These are phyloP conservation scores for Gymnodraco acuticeps DNA, from an alignment of 2,797 vertebrate species.

Conservation along the genomic window DNA sequence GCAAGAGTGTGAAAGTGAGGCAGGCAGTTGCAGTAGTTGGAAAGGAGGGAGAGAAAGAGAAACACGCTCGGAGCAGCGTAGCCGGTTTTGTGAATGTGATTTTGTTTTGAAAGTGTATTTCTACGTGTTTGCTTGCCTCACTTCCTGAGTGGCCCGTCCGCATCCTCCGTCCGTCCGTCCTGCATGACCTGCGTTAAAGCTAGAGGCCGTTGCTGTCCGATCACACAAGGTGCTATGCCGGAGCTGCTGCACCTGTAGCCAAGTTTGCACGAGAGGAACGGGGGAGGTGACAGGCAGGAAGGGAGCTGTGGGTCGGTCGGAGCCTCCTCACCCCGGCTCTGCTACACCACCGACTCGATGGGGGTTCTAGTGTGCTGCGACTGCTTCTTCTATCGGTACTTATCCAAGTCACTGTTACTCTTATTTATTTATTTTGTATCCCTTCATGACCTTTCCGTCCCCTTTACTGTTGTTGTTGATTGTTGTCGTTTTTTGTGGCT, in stretches of 20 bases:
- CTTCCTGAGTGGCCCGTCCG: neutral
- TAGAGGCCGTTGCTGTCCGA: neutral
- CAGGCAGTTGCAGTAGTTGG: slow-evolving; percentile 72
- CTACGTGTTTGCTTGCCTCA: neutral
- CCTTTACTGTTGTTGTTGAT: slow-evolving; percentile 18
- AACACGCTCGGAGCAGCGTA: slow-evolving; percentile 57
- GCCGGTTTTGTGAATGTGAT: slow-evolving; percentile 60
- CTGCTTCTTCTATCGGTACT: slow-evolving; percentile 91
- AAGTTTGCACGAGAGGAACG: slow-evolving; percentile 35
- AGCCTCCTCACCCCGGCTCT: slow-evolving; percentile 57
- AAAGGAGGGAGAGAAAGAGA: slow-evolving; percentile 60
- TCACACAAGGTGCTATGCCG: slow-evolving; percentile 50
- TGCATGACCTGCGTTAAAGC: slow-evolving; percentile 19
- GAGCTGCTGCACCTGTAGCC: slow-evolving; percentile 78
- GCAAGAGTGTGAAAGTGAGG: slow-evolving; percentile 71
- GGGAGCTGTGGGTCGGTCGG: slow-evolving; percentile 40
- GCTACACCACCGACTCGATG: slow-evolving; percentile 77
- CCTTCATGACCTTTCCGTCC: slow-evolving; percentile 19
- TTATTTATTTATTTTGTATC: no score
- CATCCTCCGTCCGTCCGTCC: neutral
- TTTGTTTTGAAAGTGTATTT: slow-evolving; percentile 24
- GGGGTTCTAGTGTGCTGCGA: slow-evolving; percentile 89
- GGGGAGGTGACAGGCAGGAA: slow-evolving; percentile 40
- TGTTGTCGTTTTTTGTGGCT: slow-evolving; percentile 2
- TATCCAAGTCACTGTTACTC: slow-evolving; percentile 20